These are phyloP conservation scores for Pseudoatta argentina DNA, from an alignment of 1,140 invertebrate species.

Conservation along the genomic window DNA sequence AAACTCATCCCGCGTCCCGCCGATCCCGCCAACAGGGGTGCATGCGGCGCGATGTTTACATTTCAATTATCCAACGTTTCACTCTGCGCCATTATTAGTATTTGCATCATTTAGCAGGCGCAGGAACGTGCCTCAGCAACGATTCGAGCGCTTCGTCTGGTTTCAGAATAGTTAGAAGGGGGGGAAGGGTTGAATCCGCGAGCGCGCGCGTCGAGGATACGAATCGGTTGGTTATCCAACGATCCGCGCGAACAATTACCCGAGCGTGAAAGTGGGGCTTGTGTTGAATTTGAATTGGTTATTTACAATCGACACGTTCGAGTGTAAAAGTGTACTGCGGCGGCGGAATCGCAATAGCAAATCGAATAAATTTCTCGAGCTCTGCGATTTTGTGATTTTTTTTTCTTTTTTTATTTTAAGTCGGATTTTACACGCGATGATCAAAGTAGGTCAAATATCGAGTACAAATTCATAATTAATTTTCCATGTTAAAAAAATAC, in stretches of 20 bases:
- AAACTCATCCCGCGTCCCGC: constrained; percentile 58
- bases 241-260: constrained; percentile 31
- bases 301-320: constrained; percentile 43
- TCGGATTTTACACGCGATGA: background rate
- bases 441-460: background rate
- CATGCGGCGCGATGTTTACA: constrained; percentile 78
- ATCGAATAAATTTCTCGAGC: constrained; percentile 13
- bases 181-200: background rate
- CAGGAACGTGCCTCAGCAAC: constrained; percentile 67
- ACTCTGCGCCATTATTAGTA: constrained; percentile 80
- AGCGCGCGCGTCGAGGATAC: constrained; percentile 39
- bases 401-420: background rate
- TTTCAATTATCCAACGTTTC: constrained; percentile 81
- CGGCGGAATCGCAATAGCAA: background rate
- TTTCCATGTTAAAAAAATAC: background rate
- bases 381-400: background rate
- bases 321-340: constrained; percentile 2
- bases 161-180: constrained; percentile 57
- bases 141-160: constrained; percentile 60
- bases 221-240: constrained; percentile 47
- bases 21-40: constrained; percentile 38
- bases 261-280: constrained; percentile 34
- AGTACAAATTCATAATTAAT: background rate
- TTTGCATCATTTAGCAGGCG: constrained; percentile 81
- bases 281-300: constrained; percentile 43